Base-by-base conservation (phyloP, 2,888 invertebrate species). In the Prosopocoilus inquinatus region DNA sequence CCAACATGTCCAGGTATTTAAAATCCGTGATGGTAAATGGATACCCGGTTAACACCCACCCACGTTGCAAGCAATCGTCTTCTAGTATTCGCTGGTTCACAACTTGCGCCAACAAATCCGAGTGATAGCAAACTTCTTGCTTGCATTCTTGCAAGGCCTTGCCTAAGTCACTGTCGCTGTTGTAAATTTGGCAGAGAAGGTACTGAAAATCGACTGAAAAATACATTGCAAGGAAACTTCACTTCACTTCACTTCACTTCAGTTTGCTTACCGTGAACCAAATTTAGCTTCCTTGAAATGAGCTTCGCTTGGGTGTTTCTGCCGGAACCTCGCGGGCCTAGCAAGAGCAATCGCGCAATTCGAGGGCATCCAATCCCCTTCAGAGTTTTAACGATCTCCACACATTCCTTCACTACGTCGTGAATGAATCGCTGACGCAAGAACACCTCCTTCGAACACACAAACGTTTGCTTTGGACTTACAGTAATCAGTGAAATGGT, bases 41-140 rank as follows among this genome's bases (percentile, higher is more conserved):
- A 65, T 81, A 87, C 1, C 82, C 83, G 3, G 81, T 82, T 57
- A 88, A 65, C 11, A 87, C 81, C 85, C 86, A 88, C 0, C 87
- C 87, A 38, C 78, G 74, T 45, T 79, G 78, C 9, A 84, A 66
- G 65, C 85, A 85, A 60, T 86, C 85, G 69, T 81, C 67, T 58
- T 75, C 68, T 20, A 79, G 67, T 41, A 82, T 65, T 55, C 78
- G 67, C 64, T 76, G 73, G 70, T 81, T 73, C n/a, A 76, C 57
- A n/a, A 77, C 67, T 62, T 75, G 65, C 4, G 68, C 64, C 15
- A 77, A 62, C 12, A 76, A 63, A 47, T 76, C 72, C 0, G 77
- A 73, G 62, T 74, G 72, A 50, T 73, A 72, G 53, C 74, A 75
- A 2, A 70, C 73, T 55, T 70, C 67, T 11, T 73, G 71, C 28